phyloP scores from a whole-genome alignment of 1,140 invertebrate species.

The Tetragnatha versicolor region DNA sequence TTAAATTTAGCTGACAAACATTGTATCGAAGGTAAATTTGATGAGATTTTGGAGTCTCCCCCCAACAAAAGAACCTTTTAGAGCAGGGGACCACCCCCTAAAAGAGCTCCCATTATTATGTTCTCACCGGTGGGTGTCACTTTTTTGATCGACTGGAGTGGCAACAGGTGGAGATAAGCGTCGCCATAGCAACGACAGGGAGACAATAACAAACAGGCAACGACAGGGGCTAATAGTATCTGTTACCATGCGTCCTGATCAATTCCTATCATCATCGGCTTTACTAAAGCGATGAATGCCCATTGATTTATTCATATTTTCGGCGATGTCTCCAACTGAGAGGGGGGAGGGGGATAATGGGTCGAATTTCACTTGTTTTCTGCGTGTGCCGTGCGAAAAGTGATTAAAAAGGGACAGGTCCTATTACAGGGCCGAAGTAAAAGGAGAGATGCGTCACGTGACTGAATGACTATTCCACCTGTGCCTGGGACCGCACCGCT shows the following conservation, averaged over 20 bases:
- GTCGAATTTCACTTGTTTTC: conserved; percentile 22
- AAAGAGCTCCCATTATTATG: too few species aligned
- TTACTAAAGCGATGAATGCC: conserved; percentile 19
- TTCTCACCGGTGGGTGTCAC: conserved; percentile 8
- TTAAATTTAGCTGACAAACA: too few species aligned
- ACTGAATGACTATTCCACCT: too few species aligned
- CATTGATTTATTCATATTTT: conserved; percentile 15
- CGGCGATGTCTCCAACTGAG: neutral
- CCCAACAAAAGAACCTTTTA: conserved; percentile 34
- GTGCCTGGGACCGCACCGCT: too few species aligned
- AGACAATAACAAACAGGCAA: conserved; percentile 21
- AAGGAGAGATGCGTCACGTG: too few species aligned
- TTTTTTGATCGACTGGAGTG: conserved; percentile 32
- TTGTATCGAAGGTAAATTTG: too few species aligned
- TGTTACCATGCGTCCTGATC: conserved; percentile 31
- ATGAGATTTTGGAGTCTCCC: too few species aligned
- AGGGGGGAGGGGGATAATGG: neutral
- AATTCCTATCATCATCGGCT: conserved; percentile 28
- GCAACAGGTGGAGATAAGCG: conserved; percentile 45
- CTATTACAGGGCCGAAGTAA: conserved; percentile 10
- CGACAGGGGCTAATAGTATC: conserved; percentile 25
- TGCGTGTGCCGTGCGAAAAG: conserved; percentile 21
- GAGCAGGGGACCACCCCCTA: neutral
- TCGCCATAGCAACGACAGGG: conserved; percentile 20
- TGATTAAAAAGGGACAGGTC: conserved; percentile 42